Evolutionary conservation across 2,113 vertebrate genomes (phyloP), one percentile per base, ranked within the genome.

Genomic region (Hemiscyllium ocellatum): DNA sequence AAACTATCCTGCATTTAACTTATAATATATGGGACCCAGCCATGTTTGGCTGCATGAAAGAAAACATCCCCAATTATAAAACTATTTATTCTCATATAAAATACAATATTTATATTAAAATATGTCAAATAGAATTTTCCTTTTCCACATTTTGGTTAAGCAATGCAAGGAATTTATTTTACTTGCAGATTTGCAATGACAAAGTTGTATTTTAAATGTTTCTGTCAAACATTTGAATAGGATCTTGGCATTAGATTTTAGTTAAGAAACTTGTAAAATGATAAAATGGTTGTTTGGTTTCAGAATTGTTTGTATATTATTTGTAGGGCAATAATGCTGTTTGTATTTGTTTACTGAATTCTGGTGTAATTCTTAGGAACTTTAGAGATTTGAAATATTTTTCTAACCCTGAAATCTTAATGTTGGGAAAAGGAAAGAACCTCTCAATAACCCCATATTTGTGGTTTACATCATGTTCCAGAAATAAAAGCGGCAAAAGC

Each of bases 401-500:
- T 95, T 96, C 95, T 78, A 65, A 61, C n/a, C 56, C 20, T 22
- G 7, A 47, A 66, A 93, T 17, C 29, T 66, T 66, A 37, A 93
- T 66, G 56, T 66, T 93, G 61, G 65, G 89, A 37, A n/a, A 37
- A 33, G 33, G 8, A 96, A 86, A 95, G 96, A 96, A 17, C 42
- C 95, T 66, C 66, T 72, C 26, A 95, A 76, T 94, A 94, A 94
- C 66, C 69, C 42, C 5, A 72, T 95, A 47, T 33, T 95, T 72
- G 26, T 95, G 69, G 69, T 96, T 86, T 96, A 94, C 96, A 96
- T 26, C 96, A 42, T 33, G 96, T 24, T 97, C 96, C 96, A 98
- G 98, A 96, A 95, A 95, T 96, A 97, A 97, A 96, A 97, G 96
- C 61, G 96, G 76, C 96, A 97, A 96, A 96, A 96, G 89, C 80